Conservation (phyloP, 1,140 invertebrate genomes). For the Delia radicum region DNA sequence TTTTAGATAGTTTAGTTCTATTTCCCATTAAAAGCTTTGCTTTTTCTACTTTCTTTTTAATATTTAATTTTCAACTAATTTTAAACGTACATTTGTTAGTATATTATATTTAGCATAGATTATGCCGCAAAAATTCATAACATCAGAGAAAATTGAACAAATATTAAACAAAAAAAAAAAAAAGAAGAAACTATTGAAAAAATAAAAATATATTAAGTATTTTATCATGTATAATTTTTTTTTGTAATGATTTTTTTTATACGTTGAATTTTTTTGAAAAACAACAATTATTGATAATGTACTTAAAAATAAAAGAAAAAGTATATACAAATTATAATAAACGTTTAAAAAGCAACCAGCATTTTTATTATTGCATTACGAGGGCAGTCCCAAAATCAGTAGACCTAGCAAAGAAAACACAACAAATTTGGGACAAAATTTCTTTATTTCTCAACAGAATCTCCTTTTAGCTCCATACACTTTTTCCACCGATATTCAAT, state of each 20-base stretch:
- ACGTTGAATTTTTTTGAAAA: constrained; percentile 22
- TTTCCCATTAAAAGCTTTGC: not conserved
- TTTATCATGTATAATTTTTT: constrained; percentile 19
- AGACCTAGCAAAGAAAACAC: too few relatives aligned
- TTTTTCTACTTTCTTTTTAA: not conserved
- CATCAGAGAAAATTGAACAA: constrained; percentile 8
- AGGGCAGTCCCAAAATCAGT: too few relatives aligned
- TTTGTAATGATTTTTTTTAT: constrained; percentile 23
- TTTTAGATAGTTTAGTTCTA: not conserved
- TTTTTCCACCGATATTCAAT: too few relatives aligned
- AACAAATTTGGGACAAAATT: too few relatives aligned
- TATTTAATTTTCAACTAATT: not conserved
- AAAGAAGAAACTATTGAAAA: not conserved
- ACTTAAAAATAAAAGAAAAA: constrained; percentile 14
- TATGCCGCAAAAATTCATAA: not conserved
- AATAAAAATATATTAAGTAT: constrained; percentile 9
- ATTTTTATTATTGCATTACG: too few relatives aligned
- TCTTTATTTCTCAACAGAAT: too few relatives aligned
- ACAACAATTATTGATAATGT: constrained; percentile 18
- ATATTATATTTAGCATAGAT: not conserved
- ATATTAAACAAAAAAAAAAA: not conserved
- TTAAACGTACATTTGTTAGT: not conserved
- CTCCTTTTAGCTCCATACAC: too few relatives aligned
- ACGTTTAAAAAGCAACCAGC: constrained; percentile 7
- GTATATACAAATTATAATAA: constrained; percentile 20